A percentile compares a stretch with the other conserved stretches of the same genome.
phyloP scores from a whole-genome alignment of 2,113 vertebrate species.

The Aythya baeri region DNA sequence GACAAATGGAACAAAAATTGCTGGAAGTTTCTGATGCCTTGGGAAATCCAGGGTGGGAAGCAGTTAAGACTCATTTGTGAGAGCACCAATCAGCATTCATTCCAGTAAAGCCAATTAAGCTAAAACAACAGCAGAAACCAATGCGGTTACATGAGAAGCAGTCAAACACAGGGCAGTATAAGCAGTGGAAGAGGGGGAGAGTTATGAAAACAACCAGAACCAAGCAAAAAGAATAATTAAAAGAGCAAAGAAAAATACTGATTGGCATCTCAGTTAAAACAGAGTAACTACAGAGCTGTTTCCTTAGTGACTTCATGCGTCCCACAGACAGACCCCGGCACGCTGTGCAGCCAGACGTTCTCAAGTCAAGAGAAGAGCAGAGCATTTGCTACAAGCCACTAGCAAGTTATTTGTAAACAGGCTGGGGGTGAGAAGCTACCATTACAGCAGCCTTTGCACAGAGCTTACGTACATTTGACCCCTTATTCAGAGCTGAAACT shows the following conservation, averaged over 20 bases:
- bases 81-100: slow-evolving; percentile 50
- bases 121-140: slow-evolving; percentile 49
- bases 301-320: rapidly evolving
- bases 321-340: neutral
- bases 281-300: neutral
- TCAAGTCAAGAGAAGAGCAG: neutral
- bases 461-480: neutral
- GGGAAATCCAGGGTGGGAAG: slow-evolving; percentile 47
- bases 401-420: rapidly evolving
- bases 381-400: neutral
- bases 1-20: slow-evolving; percentile 28
- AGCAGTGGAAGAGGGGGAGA: slow-evolving; percentile 26
- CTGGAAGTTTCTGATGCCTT: slow-evolving; percentile 48
- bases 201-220: slow-evolving; percentile 29
- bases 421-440: neutral
- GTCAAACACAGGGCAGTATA: slow-evolving; percentile 10
- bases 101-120: slow-evolving; percentile 51
- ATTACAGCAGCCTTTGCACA: neutral
- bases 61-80: slow-evolving; percentile 47
- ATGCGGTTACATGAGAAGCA: slow-evolving; percentile 21
- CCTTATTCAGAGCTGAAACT: neutral
- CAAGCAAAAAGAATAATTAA: slow-evolving; percentile 15
- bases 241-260: slow-evolving; percentile 15
- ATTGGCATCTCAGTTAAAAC: neutral
- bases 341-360: neutral